Evolutionary conservation across 2,888 invertebrate species (phyloP).

Genomic region (Torymus auratus): DNA sequence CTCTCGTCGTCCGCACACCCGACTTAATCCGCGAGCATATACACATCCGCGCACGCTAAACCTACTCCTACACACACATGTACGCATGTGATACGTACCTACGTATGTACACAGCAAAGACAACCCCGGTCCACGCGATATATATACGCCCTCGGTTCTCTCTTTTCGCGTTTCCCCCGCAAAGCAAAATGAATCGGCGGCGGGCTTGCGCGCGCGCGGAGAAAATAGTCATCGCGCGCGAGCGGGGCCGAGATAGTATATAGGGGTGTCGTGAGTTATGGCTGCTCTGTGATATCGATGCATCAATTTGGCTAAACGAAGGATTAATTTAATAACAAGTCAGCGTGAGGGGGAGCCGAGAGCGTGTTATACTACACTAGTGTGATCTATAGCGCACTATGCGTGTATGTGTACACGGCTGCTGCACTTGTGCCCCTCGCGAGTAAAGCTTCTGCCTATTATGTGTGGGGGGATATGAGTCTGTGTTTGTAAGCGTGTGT

Average conservation of each 20-base stretch:
- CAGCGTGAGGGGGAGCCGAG: constrained; percentile 64
- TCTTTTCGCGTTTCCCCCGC: constrained; percentile 14
- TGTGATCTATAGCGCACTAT: constrained; percentile 46
- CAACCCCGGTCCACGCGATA: neutral
- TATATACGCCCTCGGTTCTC: neutral
- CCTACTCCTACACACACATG: neutral
- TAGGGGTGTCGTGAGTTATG: constrained; percentile 71
- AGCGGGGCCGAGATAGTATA: constrained; percentile 58
- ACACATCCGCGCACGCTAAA: too few relatives aligned
- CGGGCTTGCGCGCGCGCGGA: constrained; percentile 29
- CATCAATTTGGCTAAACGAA: constrained; percentile 77
- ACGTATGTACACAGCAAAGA: too few relatives aligned
- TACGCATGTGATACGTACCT: constrained; percentile 1
- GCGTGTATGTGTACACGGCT: neutral
- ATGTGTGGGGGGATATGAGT: too few relatives aligned
- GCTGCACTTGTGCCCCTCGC: constrained; percentile 9
- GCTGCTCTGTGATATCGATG: constrained; percentile 76
- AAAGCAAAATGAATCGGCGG: constrained; percentile 40
- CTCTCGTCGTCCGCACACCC: neutral
- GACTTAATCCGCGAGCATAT: constrained; percentile 7
- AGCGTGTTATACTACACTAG: too few relatives aligned
- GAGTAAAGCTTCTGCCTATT: too few relatives aligned
- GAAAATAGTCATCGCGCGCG: constrained; percentile 55
- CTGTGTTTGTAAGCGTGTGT: too few relatives aligned
- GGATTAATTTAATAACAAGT: constrained; percentile 77